Evolutionary conservation across 2,113 vertebrate genomes (phyloP), one percentile per base, ranked within the genome.

Genomic region (Bufo bufo): DNA sequence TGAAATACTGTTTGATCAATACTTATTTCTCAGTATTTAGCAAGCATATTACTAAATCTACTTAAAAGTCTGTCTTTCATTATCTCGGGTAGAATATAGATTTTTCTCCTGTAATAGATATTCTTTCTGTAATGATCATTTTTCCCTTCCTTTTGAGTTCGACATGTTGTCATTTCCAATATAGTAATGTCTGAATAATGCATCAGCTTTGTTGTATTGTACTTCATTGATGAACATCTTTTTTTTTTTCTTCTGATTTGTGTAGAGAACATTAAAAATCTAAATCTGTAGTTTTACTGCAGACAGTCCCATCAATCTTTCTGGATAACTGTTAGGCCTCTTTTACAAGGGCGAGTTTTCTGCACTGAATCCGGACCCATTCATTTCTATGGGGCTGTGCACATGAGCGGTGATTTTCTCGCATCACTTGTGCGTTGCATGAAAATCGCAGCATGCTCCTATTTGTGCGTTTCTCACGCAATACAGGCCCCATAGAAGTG

Each of bases 81-180:
- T 83, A 88, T 43, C 54, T 63, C 47, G 23, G 23, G 54, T 47
- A 81, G 69, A 23, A 87, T 87, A 87, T 87, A 20, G 78, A 87
- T 87, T 87, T 82, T 82, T 50, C 43, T 49, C 52, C 54, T 52
- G 66, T 23, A 83, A 77, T 88, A 74, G 43, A 77, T 83, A 83
- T 77, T 88, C n/a, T 75, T 63, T 88, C 71, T 77, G 65, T 75
- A 88, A 72, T 83, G 69, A 65, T 83, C 14, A 88, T 88, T 88
- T 83, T 74, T 58, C 65, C 43, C 69, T 83, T 88, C 9, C 79
- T 77, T 75, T 83, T 83, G 61, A 54, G 71, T 82, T 87, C 66
- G 79, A 75, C 65, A 87, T 82, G 82, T 61, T 82, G 79, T 87
- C 78, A 82, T 87, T 82, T 87, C 23, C 86, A 59, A 20, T 75